Evolutionary conservation across 2,888 invertebrate genomes (phyloP).

Genomic region (Acrobasis suavella): DNA sequence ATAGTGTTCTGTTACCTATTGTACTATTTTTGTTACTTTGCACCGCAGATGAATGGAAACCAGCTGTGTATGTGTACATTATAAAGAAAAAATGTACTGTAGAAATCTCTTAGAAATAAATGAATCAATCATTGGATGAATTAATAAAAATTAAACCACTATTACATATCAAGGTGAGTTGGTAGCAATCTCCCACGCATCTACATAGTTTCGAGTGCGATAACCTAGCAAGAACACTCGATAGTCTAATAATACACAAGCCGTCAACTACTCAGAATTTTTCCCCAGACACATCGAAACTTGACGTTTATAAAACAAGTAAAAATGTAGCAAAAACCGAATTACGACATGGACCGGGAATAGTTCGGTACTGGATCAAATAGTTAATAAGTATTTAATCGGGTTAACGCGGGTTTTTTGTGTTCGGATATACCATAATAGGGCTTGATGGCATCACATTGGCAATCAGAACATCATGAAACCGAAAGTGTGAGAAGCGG

Average conservation of each 20-base stretch:
- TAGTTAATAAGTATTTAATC: constrained; percentile 36
- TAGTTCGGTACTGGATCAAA: constrained; percentile 33
- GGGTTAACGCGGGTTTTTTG: constrained; percentile 31
- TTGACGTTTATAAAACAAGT: constrained; percentile 15
- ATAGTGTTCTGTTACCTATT: too few species aligned
- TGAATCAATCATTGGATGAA: neutral
- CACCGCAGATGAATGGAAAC: too few species aligned
- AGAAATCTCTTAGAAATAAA: neutral
- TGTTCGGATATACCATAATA: constrained; percentile 28
- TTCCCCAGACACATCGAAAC: constrained; percentile 29
- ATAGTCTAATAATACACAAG: constrained; percentile 17
- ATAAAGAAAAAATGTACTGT: neutral
- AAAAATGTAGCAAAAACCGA: constrained; percentile 29
- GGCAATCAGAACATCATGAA: constrained; percentile 29
- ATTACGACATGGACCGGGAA: constrained; percentile 32
- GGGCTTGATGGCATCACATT: constrained; percentile 28
- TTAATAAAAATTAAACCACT: neutral
- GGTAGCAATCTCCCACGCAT: constrained; percentile 15
- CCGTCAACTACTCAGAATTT: constrained; percentile 22
- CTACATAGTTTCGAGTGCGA: constrained; percentile 13
- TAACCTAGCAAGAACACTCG: constrained; percentile 11
- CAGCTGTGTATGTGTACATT: too few species aligned
- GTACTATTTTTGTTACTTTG: too few species aligned
- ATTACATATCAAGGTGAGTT: neutral
- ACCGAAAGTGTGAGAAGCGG: constrained; percentile 35